phyloP scores from a whole-genome alignment of 1,140 invertebrate genomes.

The Ectropis grisescens region DNA sequence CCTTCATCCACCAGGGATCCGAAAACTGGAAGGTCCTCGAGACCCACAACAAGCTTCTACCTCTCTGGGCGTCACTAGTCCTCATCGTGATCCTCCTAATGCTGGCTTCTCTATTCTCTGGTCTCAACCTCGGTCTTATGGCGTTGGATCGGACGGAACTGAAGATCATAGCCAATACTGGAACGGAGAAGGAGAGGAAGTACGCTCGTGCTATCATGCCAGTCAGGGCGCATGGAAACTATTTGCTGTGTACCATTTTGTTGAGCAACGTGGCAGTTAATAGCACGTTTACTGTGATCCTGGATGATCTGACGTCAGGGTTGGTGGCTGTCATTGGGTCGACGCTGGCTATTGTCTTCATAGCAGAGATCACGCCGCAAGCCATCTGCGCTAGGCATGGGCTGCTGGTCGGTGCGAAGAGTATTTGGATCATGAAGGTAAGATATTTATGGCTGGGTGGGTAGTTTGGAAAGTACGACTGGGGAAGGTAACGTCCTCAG shows the following conservation, averaged over 20 bases:
- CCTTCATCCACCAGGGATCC: slow-evolving; percentile 81
- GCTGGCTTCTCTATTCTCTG: slow-evolving; percentile 94
- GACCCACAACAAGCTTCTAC: slow-evolving; percentile 79
- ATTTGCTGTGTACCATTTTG: slow-evolving; percentile 93
- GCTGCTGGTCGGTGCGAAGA: slow-evolving; percentile 94
- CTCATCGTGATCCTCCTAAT: slow-evolving; percentile 84
- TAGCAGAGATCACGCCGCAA: slow-evolving; percentile 96
- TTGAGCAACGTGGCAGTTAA: slow-evolving; percentile 99
- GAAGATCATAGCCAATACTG: slow-evolving; percentile 92
- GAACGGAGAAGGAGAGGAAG: slow-evolving; percentile 81
- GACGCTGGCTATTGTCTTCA: slow-evolving; percentile 94
- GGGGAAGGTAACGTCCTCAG: no score
- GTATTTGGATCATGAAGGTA: slow-evolving; percentile 93
- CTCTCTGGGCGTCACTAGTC: slow-evolving; percentile 81
- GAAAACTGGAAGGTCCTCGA: slow-evolving; percentile 75
- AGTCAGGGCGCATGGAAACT: slow-evolving; percentile 93
- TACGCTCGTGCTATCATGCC: slow-evolving; percentile 91
- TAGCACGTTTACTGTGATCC: slow-evolving; percentile 94
- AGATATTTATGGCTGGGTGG: no score
- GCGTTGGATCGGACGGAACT: slow-evolving; percentile 94
- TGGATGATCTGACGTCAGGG: slow-evolving; percentile 95
- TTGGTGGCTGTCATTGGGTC: slow-evolving; percentile 89
- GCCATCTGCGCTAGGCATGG: slow-evolving; percentile 96
- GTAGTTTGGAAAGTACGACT: no score
- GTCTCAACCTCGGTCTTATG: slow-evolving; percentile 97